Percentiles rank a stretch among this genome's conserved stretches.
phyloP scores from a whole-genome alignment of 1,140 invertebrate genomes.

The silkworm (Bombyx mori) region ASM3026992v2 NC_085121.1:10017001-10017500 shows the following conservation, averaged over 20 bases:
- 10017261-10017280: constrained; percentile 64
- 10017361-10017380: constrained; percentile 65
- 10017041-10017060: constrained; percentile 70
- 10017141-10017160: constrained; percentile 50
- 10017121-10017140: constrained; percentile 37
- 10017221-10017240: constrained; percentile 69
- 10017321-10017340: constrained; percentile 63
- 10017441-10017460: background rate
- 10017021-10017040: constrained; percentile 69
- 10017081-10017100: constrained; percentile 50
- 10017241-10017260: constrained; percentile 70
- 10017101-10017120: constrained; percentile 34
- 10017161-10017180: constrained; percentile 50
- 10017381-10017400: constrained; percentile 64
- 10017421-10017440: constrained; percentile 26
- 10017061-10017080: constrained; percentile 50
- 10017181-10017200: constrained; percentile 43
- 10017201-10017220: constrained; percentile 65
- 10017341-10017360: constrained; percentile 60
- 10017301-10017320: constrained; percentile 67
- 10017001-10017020: constrained; percentile 55
- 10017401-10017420: constrained; percentile 56
- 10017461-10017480: background rate
- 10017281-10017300: constrained; percentile 62
- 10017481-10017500: background rate